Evolutionary conservation across 2,888 invertebrate species (phyloP).

Genomic region (Gari tellinella): DNA sequence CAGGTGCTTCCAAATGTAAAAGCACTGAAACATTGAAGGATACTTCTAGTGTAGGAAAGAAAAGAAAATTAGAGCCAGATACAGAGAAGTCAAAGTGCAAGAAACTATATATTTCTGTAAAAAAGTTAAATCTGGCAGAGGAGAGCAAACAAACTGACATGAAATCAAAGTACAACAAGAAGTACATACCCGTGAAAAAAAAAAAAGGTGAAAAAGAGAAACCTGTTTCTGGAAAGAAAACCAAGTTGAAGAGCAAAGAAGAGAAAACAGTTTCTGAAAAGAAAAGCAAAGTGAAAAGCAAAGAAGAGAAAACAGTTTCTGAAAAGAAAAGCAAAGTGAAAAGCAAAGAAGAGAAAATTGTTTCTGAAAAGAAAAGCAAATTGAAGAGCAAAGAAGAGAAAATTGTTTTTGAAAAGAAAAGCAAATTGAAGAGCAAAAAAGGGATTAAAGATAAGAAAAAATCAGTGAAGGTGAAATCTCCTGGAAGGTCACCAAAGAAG

Average conservation of each 20-base stretch:
- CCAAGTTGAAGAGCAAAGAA: not conserved
- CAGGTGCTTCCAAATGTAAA: too few relatives aligned
- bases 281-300: too few relatives aligned
- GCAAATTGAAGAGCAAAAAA: too few relatives aligned
- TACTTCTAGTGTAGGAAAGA: too few relatives aligned
- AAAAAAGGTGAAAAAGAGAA: slow-evolving; percentile 8
- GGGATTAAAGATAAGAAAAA: too few relatives aligned
- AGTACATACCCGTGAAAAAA: slow-evolving; percentile 39
- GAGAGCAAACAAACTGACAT: not conserved
- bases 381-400: not conserved
- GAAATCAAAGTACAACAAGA: slow-evolving; percentile 19
- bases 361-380: too few relatives aligned
- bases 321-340: too few relatives aligned
- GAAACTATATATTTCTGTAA: not conserved
- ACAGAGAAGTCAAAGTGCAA: not conserved
- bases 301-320: not conserved
- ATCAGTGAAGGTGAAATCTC: too few relatives aligned
- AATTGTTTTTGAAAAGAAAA: not conserved
- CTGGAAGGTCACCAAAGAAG: too few relatives aligned
- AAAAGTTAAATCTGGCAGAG: not conserved
- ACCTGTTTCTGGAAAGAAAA: not conserved
- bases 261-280: not conserved
- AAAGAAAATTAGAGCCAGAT: not conserved
- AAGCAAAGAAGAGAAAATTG: not conserved
- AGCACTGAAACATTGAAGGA: too few relatives aligned